phyloP scores from a whole-genome alignment of 2,113 vertebrate species.

The Callithrix jacchus region DNA sequence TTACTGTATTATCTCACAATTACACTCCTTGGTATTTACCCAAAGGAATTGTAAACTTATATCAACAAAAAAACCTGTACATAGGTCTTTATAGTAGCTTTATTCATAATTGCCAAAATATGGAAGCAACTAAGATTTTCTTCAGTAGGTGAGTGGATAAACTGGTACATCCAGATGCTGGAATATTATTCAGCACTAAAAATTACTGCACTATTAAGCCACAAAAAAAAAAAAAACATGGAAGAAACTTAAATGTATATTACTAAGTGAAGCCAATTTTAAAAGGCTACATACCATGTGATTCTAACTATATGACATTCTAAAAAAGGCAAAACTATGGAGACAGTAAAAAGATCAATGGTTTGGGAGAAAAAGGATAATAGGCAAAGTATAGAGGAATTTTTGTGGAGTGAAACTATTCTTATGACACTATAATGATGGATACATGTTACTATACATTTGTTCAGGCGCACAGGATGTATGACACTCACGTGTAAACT shows the following conservation, averaged over 20 bases:
- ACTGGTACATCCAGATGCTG: neutral
- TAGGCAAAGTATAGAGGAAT: neutral
- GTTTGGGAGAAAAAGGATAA: neutral
- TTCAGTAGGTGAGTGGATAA: neutral
- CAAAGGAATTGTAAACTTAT: neutral
- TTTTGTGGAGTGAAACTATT: neutral
- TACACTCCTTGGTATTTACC: neutral
- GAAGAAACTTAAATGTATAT: neutral
- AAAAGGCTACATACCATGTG: neutral
- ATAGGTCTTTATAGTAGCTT: neutral
- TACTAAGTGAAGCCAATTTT: neutral
- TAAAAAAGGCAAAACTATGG: neutral
- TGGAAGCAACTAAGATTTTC: neutral
- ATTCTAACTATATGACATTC: neutral
- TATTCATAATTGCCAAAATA: neutral
- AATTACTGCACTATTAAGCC: neutral
- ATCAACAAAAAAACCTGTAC: neutral
- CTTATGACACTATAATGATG: neutral
- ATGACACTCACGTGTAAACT: no score
- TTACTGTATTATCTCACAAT: neutral
- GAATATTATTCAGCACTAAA: neutral
- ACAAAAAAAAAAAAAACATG: neutral
- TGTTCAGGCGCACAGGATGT: neutral
- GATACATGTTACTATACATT: neutral
- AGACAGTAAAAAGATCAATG: neutral